phyloP scores from a whole-genome alignment of 2,797 vertebrate genomes.

The Eospalax fontanierii region DNA sequence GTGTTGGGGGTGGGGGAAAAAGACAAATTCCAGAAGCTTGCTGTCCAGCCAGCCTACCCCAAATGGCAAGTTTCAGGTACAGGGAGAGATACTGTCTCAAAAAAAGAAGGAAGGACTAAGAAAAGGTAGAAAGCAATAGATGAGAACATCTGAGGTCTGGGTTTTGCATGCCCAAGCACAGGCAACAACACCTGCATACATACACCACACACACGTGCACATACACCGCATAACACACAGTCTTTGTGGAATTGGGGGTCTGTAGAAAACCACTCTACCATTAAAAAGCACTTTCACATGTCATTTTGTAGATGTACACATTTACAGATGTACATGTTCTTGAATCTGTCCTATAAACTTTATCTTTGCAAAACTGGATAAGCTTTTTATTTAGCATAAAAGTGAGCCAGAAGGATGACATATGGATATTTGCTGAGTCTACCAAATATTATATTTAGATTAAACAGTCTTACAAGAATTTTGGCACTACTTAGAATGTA shows the following conservation, averaged over 20 bases:
- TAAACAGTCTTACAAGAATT: constrained; percentile 29
- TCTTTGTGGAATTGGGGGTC: too few species aligned
- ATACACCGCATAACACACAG: background rate
- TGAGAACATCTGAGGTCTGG: background rate
- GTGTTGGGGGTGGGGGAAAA: background rate
- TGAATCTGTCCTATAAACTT: background rate
- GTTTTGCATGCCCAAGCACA: background rate
- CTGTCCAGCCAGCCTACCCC: background rate
- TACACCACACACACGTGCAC: background rate
- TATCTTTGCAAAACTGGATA: background rate
- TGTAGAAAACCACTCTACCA: constrained; percentile 29
- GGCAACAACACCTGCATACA: background rate
- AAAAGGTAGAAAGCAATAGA: background rate
- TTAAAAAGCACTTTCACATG: background rate
- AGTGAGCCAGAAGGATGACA: background rate
- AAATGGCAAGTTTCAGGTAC: background rate
- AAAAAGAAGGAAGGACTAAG: background rate
- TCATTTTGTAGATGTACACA: too few species aligned
- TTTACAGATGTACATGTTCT: background rate
- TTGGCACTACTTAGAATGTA: background rate
- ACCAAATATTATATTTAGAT: background rate
- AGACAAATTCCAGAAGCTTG: background rate
- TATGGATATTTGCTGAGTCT: background rate
- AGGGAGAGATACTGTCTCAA: background rate
- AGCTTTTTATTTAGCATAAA: constrained; percentile 14